These are phyloP conservation scores for Luehdorfia chinensis DNA, from an alignment of 1,140 invertebrate genomes.

Conservation along the genomic window DNA sequence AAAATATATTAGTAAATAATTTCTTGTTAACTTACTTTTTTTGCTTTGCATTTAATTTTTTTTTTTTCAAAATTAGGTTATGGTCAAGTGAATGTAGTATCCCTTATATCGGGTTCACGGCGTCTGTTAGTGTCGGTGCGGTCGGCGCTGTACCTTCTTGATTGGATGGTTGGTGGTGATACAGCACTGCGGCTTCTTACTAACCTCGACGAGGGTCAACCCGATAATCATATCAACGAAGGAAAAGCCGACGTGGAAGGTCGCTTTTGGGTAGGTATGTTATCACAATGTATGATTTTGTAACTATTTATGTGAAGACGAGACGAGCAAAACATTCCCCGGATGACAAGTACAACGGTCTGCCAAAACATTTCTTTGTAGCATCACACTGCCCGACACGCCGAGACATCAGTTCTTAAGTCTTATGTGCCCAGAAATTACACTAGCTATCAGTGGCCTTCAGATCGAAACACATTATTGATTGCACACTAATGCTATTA, in stretches of 20 bases:
- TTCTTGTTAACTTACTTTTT: no score
- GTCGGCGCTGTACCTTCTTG: slow-evolving; percentile 44
- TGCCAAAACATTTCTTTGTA: no score
- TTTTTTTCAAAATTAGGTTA: slow-evolving; percentile 39
- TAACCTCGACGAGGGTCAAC: slow-evolving; percentile 41
- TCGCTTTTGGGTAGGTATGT: slow-evolving; percentile 51
- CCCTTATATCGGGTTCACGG: slow-evolving; percentile 31
- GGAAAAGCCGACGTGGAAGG: slow-evolving; percentile 50
- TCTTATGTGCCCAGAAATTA: no score
- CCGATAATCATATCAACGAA: slow-evolving; percentile 58
- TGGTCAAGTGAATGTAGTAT: slow-evolving; percentile 53
- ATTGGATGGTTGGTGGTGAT: slow-evolving; percentile 45
- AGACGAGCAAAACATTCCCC: no score
- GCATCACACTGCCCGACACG: no score
- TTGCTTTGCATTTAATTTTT: not conserved
- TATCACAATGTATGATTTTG: no score
- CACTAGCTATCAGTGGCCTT: no score
- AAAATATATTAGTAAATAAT: no score
- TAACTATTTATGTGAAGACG: not conserved
- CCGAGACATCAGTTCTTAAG: no score
- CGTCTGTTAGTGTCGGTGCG: slow-evolving; percentile 47
- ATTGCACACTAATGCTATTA: no score
- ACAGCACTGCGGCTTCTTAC: slow-evolving; percentile 39
- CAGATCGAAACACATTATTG: no score
- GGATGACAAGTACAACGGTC: no score